Evolutionary conservation across 2,113 vertebrate genomes (phyloP), one percentile per base, ranked within the genome.

Genomic region (Melierax canorus): DNA sequence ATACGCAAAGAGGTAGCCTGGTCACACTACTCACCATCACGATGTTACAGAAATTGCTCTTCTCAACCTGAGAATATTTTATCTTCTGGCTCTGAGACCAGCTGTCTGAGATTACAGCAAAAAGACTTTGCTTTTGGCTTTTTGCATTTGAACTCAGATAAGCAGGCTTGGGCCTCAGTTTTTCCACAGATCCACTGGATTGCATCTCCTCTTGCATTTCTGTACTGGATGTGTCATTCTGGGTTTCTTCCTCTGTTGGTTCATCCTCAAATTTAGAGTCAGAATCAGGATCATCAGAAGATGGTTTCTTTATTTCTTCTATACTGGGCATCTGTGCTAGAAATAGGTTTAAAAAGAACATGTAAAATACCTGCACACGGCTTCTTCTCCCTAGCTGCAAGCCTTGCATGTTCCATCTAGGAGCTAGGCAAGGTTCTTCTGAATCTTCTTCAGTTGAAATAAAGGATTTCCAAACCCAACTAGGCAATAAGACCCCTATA

Each of bases 241-340:
- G 86, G 30, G 23, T 86, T 81, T 91, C 88, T 10, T 94, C 90
- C 26, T 88, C 92, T 67, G 48, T 26, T 23, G 39, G 10, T 17
- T 95, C 96, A 92, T 56, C 45, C 15, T 94, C 92, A 76, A 34
- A 77, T n/a, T 67, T 30, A 43, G 69, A 81, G 32, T 95, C 91
- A 77, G 79, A 93, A 50, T 79, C 88, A 85, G 82, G 55, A 9
- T 89, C 81, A 69, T 84, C 88, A 56, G 59, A 84, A 83, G 53
- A 77, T 6, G 78, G 71, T 34, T 51, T 83, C 30, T 81, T 63
- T 48, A 29, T 91, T 87, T 50, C 83, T 91, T 94, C 97, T 76
- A 22, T 15, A 39, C 17, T 23, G 11, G 86, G 45, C 18, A 78
- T 26, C 63, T 97, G 63, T 60, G 21, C 96, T 97, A 67, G 46